Evolutionary conservation across 2,888 invertebrate species (phyloP), one percentile per base, ranked within the genome.

Genomic region (Brenthis ino): DNA sequence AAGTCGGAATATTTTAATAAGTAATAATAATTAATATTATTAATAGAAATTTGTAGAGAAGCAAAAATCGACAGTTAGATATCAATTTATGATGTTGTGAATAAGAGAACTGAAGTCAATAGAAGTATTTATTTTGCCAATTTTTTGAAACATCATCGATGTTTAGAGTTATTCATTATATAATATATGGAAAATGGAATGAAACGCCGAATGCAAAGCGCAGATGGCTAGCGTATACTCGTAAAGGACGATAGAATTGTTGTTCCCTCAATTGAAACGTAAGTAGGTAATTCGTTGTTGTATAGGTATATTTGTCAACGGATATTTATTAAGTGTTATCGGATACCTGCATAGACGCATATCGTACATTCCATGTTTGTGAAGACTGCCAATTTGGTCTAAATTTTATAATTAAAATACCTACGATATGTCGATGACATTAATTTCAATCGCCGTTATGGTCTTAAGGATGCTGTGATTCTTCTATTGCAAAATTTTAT

Each of bases 361-460:
- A 93, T 93, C 92, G 90, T 89, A 92, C 92, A 93, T 93, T 93
- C 93, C 93, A 92, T 91, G 88, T 91, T 91, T 89, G 90, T 92
- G 84, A 93, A 93, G 93, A 93, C 93, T 93, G 93, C 91, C 89
- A 90, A 91, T 89, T 92, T 91, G 93, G 92, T 93, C 92, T 92
- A 92, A 93, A 93, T 93, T 93, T 90, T 93, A 92, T 88, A 92
- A 89, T 87, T 86, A 77, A 89, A 87, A 85, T 86, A 89, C 85
- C 85, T 88, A 89, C 88, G 89, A 89, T 89, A 89, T 87, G 90
- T 91, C 89, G 89, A 87, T 86, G 88, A 89, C 85, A 88, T 90
- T 91, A 82, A 88, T 91, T 92, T 91, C 88, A 87, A 89, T 88
- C 87, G 87, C 89, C 89, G 86, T 88, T 89, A 92, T 87, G 89